Evolutionary conservation across 2,797 vertebrate genomes (phyloP).

Genomic region (Passerculus sandwichensis): DNA sequence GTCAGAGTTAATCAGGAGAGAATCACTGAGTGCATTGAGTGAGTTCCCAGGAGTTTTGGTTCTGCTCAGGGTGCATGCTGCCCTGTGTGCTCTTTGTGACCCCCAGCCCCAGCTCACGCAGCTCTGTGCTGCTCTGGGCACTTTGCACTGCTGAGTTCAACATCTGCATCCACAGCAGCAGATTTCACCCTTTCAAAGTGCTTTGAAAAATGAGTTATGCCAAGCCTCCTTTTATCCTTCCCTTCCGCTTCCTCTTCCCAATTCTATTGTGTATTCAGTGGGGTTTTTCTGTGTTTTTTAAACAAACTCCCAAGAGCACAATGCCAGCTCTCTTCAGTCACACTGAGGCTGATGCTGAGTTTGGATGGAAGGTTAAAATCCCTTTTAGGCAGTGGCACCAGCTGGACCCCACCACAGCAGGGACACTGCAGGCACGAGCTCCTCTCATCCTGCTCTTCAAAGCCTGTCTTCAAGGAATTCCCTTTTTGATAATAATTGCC

Average conservation of each 20-base stretch:
- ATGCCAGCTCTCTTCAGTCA: not conserved
- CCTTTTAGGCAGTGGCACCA: not conserved
- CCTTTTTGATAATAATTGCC: not conserved
- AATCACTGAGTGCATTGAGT: not conserved
- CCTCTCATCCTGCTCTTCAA: not conserved
- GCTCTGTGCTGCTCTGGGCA: not conserved
- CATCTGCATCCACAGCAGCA: not conserved
- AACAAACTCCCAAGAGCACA: not conserved
- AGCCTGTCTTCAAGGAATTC: not conserved
- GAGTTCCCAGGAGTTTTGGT: not conserved
- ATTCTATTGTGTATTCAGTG: not conserved
- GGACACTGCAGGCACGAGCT: not conserved
- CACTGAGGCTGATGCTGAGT: not conserved
- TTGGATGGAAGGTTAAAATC: not conserved
- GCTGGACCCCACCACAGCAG: not conserved
- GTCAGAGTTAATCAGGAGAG: conserved; percentile 15
- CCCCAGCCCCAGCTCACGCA: not conserved
- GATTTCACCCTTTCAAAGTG: not conserved
- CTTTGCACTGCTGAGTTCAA: not conserved
- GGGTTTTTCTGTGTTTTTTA: not conserved
- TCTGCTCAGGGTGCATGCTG: not conserved
- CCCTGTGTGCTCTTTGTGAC: not conserved
- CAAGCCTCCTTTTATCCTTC: not conserved
- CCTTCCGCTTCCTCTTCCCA: not conserved
- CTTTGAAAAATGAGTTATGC: not conserved